Evolutionary conservation across 2,888 invertebrate species (phyloP), one percentile per base, ranked within the genome.

Genomic region (Mimachlamys varia): DNA sequence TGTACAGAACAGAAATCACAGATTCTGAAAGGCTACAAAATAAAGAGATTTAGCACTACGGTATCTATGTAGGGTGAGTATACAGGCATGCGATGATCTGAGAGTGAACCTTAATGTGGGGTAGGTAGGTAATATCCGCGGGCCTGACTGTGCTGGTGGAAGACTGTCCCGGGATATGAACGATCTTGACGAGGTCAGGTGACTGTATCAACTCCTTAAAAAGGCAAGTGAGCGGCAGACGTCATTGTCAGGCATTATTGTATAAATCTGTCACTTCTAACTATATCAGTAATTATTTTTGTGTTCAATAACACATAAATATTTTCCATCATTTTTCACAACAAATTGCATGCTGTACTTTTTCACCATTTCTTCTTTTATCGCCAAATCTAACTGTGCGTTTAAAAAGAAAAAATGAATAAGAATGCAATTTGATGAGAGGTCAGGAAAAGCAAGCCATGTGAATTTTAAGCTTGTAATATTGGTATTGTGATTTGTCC

Each of bases 121-220:
- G 76, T 76, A 76, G 33, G 33, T 76, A 76, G 76, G 76, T 76
- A 27, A 76, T 15, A 12, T 76, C 76, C 76, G 17, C 76, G 27
- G 76, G 76, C 33, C 76, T 76, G 76, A 27, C 76, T 33, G 33
- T 33, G 13, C 33, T 76, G 76, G 76, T 76, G 76, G 76, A 12
- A 27, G 76, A 76, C 76, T 33, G 76, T 17, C 27, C 76, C 33
- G 76, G 76, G 12, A 76, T 76, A 76, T 76, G 76, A 33, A 76
- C 27, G 27, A 76, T 76, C 76, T 76, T 76, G 76, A 33, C 33
- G 76, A 76, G 27, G 13, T 76, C 76, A 33, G 76, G 76, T 27
- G 76, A 76, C 76, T 76, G 76, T 76, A 33, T 33, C 76, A 76
- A 76, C 76, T 76, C 76, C 76, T 76, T 76, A 76, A 76, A 76